Conservation (phyloP, 1,140 invertebrate genomes). For the Drosophila dunni region DNA sequence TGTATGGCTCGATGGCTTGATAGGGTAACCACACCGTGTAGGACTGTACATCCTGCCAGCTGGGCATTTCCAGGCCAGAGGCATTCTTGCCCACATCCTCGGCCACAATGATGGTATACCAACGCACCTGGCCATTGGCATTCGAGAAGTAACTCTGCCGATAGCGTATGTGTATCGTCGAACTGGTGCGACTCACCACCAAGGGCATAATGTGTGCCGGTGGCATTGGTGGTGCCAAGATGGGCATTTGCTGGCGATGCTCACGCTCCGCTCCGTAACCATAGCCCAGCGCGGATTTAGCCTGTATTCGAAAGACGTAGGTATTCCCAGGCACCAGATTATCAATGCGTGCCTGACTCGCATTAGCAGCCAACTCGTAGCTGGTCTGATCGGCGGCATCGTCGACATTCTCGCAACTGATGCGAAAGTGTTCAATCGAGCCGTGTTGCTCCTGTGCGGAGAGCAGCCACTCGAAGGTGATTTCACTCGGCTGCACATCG, state of each 20-base stretch:
- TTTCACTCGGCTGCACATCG: slow-evolving; percentile 92
- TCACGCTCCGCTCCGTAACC: slow-evolving; percentile 91
- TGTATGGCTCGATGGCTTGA: slow-evolving; percentile 95
- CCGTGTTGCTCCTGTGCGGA: slow-evolving; percentile 92
- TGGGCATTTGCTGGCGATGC: slow-evolving; percentile 92
- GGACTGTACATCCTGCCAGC: slow-evolving; percentile 95
- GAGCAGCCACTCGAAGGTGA: slow-evolving; percentile 92
- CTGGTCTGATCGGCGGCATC: slow-evolving; percentile 85
- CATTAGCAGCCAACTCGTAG: slow-evolving; percentile 88
- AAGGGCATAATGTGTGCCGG: slow-evolving; percentile 90
- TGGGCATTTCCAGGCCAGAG: slow-evolving; percentile 92
- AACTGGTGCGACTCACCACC: slow-evolving; percentile 91
- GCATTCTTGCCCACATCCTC: slow-evolving; percentile 94
- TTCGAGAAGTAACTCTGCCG: slow-evolving; percentile 95
- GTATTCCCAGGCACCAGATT: slow-evolving; percentile 91
- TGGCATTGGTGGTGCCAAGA: slow-evolving; percentile 92
- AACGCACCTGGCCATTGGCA: slow-evolving; percentile 93
- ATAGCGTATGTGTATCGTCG: slow-evolving; percentile 93
- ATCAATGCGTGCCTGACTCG: slow-evolving; percentile 89
- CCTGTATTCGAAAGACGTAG: slow-evolving; percentile 94
- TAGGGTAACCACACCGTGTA: slow-evolving; percentile 96
- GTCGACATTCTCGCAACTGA: slow-evolving; percentile 90
- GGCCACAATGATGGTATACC: slow-evolving; percentile 95
- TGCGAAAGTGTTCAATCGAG: slow-evolving; percentile 91
- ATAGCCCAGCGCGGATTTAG: slow-evolving; percentile 91